A percentile compares a stretch with the other conserved stretches of the same genome.
phyloP scores from a whole-genome alignment of 2,888 invertebrate species.

The Sycophila texana region DNA sequence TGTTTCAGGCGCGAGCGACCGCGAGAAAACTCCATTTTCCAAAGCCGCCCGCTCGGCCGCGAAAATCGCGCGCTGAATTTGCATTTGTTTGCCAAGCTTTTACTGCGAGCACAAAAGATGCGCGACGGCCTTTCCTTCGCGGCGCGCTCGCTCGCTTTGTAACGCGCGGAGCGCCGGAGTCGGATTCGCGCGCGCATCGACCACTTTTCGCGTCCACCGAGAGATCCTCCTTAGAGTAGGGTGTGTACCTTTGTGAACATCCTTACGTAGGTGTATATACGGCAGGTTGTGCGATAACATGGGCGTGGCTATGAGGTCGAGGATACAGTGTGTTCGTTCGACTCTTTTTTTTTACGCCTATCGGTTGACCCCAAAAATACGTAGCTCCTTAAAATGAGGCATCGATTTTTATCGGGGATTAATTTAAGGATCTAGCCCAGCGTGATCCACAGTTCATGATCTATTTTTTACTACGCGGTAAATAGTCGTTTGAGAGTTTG shows the following conservation, averaged over 20 bases:
- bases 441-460: too few relatives aligned
- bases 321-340: too few relatives aligned
- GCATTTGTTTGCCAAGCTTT: slow-evolving; percentile 47
- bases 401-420: slow-evolving; percentile 1
- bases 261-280: too few relatives aligned
- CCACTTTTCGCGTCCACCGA: too few relatives aligned
- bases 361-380: background rate
- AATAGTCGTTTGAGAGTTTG: too few relatives aligned
- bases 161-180: background rate
- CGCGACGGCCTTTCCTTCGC: background rate
- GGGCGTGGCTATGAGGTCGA: too few relatives aligned
- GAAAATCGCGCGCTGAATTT: slow-evolving; percentile 49
- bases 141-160: too few relatives aligned
- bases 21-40: slow-evolving; percentile 41
- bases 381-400: background rate
- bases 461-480: too few relatives aligned
- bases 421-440: background rate
- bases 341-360: background rate
- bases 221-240: too few relatives aligned
- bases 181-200: background rate
- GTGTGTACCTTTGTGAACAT: too few relatives aligned
- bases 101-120: slow-evolving; percentile 17
- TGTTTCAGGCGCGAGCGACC: slow-evolving; percentile 19
- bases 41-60: slow-evolving; percentile 3
- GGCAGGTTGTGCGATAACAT: too few relatives aligned